A percentile compares a stretch with the other conserved stretches of the same genome.
Evolutionary conservation across 2,797 vertebrate species (phyloP).

Genomic region (Platalea minor): DNA sequence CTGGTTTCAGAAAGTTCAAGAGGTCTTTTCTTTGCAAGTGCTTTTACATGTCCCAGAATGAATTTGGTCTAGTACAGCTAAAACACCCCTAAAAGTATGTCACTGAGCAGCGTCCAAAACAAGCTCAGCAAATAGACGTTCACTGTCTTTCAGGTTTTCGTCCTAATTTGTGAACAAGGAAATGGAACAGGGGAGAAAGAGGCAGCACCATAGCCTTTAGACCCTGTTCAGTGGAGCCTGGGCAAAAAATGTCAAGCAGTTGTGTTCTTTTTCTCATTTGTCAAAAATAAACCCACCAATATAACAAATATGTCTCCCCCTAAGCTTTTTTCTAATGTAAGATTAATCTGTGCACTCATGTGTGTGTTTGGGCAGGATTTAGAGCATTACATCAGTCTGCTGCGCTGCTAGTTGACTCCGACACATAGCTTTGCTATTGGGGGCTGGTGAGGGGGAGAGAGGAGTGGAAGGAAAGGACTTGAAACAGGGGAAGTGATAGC

Average conservation of each 20-base stretch:
- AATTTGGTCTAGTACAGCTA: background rate
- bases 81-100: background rate
- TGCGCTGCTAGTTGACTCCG: background rate
- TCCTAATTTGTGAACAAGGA: background rate
- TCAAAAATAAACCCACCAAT: background rate
- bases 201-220: background rate
- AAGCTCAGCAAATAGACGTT: background rate
- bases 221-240: background rate
- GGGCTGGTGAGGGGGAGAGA: background rate
- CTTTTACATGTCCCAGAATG: background rate
- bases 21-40: slow-evolving; percentile 2
- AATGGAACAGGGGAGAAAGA: background rate
- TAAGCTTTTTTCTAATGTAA: slow-evolving; percentile 28
- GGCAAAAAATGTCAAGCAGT: background rate
- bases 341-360: background rate
- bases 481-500: background rate
- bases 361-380: slow-evolving; percentile 50
- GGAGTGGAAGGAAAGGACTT: background rate
- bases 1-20: background rate
- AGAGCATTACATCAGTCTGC: slow-evolving; percentile 10
- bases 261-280: background rate
- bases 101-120: background rate
- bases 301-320: background rate
- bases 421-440: background rate
- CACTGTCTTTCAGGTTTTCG: background rate